Evolutionary conservation across 2,797 vertebrate genomes (phyloP), one percentile per base, ranked within the genome.

Genomic region (Pagetopsis macropterus): DNA sequence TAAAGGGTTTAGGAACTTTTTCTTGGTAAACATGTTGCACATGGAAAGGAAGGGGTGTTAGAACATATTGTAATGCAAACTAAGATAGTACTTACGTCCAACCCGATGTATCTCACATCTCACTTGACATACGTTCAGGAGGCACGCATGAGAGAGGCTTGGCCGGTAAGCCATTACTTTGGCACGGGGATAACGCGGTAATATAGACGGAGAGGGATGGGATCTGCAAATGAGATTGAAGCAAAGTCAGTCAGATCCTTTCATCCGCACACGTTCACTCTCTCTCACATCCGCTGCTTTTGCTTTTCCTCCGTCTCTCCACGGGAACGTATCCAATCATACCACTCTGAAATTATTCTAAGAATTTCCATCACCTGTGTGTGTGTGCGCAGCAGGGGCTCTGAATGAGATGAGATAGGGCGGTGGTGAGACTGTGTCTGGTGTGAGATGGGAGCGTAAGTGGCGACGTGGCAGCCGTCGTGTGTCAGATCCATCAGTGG

Each of bases 261-360:
- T 82, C 81, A 81, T 84, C 85, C 75, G 57, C 74, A 33, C 77
- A 62, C 68, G 21, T 51, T 57, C 50, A 0, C 74, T 5, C 67
- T 81, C 85, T 78, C 84, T 84, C 74, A 84, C 88, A 84, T 85
- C 82, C 54, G 55, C 83, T 52, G 70, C 83, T 76, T 52, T 76
- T 65, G 70, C 79, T 80, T 83, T 79, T 60, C 69, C 72, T 65
- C 59, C 60, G 16, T 72, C 78, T 88, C 84, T 82, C 79, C 69
- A 69, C 51, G 76, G 87, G 84, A 87, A 85, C 56, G 12, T 79
- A 79, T 88, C 82, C 86, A 89, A 88, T 92, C 90, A 91, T 72
- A 86, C 77, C 83, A 67, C 82, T 83, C 77, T 70, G 76, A 87
- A 90, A 88, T 92, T 84, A 91, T 91, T 93, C 91, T 93, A 92